Evolutionary conservation across 2,797 vertebrate genomes (phyloP), one percentile per base, ranked within the genome.

Genomic region (Helarctos malayanus): DNA sequence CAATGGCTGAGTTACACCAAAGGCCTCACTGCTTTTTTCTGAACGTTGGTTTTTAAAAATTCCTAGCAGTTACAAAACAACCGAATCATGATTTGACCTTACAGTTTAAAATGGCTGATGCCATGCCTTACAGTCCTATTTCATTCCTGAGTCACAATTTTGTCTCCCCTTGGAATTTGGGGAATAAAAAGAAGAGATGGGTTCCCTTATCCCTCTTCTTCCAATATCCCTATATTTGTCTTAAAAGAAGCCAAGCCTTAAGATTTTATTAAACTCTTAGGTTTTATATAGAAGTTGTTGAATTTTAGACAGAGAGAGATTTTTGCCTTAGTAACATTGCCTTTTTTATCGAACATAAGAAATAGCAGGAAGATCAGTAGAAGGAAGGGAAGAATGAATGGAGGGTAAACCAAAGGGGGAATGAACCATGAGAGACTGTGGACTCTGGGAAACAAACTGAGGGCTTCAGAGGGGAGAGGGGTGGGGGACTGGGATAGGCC

Each of bases 231-330:
- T 91, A 3, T 54, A 83, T 95, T 91, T 89, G 52, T 92, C 65
- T 56, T 89, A 49, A 94, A 80, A 87, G n/a, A 95, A 94, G 21
- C n/a, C 57, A 81, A n/a, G 57, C 41, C 69, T 76, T 92, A 91
- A 81, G 27, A 49, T 41, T 84, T 73, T 65, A 75, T 56, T 78
- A 78, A 83, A 81, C 6, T 85, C 79, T 45, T 61, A 87, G 3
- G 8, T 73, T 84, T 56, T 82, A 52, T 10, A 25, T 16, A 45
- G 21, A 88, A 19, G 41, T 35, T 10, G 49, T 75, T 84, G n/a
- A 75, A 47, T 81, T 94, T 91, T 93, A 87, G 73, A 87, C 3
- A 57, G 21, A 69, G 57, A 71, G 41, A 41, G 41, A 41, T 21
- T 35, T 90, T 69, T 93, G 78, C 79, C 63, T 95, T 59, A 94